phyloP scores from a whole-genome alignment of 2,113 vertebrate species.

The Ameiurus melas region DNA sequence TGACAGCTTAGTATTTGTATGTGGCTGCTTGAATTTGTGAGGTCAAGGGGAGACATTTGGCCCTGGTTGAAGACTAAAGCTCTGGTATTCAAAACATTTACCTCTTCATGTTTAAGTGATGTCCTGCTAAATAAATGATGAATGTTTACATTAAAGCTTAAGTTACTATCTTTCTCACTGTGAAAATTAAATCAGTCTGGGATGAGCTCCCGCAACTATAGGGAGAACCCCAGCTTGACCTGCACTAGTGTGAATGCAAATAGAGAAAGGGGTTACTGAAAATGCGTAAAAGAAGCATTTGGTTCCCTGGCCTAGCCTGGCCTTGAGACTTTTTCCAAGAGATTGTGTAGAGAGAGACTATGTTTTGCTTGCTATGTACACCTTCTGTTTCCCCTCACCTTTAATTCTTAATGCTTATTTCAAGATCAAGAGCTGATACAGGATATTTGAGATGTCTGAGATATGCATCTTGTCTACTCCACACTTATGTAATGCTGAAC shows the following conservation, averaged over 20 bases:
- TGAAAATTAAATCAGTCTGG: conserved; percentile 70
- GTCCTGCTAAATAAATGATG: conserved; percentile 81
- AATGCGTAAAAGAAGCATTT: background rate
- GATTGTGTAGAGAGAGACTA: conserved; percentile 35
- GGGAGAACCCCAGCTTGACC: conserved; percentile 57
- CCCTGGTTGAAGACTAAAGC: conserved; percentile 71
- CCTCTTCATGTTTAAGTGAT: conserved; percentile 77
- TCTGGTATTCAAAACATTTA: conserved; percentile 74
- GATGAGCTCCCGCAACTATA: conserved; percentile 69
- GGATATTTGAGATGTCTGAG: conserved; percentile 49
- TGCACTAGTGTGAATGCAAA: background rate
- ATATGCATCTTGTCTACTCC: conserved; percentile 50
- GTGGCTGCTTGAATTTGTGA: conserved; percentile 41
- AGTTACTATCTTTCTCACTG: conserved; percentile 73
- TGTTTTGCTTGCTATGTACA: conserved; percentile 50
- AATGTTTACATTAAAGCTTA: conserved; percentile 75
- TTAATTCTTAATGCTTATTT: conserved; percentile 56
- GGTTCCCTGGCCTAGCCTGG: conserved; percentile 15
- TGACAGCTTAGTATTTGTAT: conserved; percentile 51
- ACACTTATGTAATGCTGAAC: conserved; percentile 40
- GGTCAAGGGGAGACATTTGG: conserved; percentile 65
- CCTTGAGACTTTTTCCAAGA: conserved; percentile 33
- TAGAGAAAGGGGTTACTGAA: conserved; percentile 11
- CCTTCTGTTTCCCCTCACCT: conserved; percentile 43
- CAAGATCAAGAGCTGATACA: conserved; percentile 50